Evolutionary conservation across 2,797 vertebrate species (phyloP), one percentile per base, ranked within the genome.

Genomic region (Acanthornis magna): DNA sequence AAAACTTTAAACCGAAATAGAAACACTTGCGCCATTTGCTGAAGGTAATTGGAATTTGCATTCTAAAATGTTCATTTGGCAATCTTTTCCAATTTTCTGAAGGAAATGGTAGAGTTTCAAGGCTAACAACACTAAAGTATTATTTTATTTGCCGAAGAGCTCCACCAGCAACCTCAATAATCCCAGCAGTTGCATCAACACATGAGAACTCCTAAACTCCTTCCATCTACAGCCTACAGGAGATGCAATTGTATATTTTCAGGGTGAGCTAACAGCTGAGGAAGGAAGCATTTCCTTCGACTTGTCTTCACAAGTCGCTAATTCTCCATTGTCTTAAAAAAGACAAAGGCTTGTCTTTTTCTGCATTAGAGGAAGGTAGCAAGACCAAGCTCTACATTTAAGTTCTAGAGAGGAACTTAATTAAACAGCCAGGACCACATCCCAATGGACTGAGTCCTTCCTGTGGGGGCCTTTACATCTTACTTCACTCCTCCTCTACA

Each of bases 11-110:
- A 68, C 18, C 40, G 60, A 85, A 93, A 85, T 10, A 54, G 57
- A 83, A 72, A 72, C 47, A 23, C 34, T 60, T 67, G 45, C 0
- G 0, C 47, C 2, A 0, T 40, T 85, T 85, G 43, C 55, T 72
- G 58, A 80, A 86, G 27, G 48, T 26, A 30, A 66, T 0, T 58
- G 36, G 13, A 90, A 71, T 84, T 54, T 75, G 27, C 30, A 81
- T 75, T 88, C 27, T 38, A 43, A 89, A 92, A 71, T 26, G 27
- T 26, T 83, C 20, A 30, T 45, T 43, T 58, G 36, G 43, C 14
- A 63, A 72, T 50, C 34, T 77, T 48, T 65, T 65, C 26, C 45
- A 54, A 2, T 86, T 75, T 92, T 81, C 50, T 61, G 43, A 91
- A 72, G 58, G 65, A 85, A 93, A 67, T 7, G 2, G 43, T 66